Base-by-base conservation (phyloP, 2,888 invertebrate species). In the Siphlonurus alternatus region DNA sequence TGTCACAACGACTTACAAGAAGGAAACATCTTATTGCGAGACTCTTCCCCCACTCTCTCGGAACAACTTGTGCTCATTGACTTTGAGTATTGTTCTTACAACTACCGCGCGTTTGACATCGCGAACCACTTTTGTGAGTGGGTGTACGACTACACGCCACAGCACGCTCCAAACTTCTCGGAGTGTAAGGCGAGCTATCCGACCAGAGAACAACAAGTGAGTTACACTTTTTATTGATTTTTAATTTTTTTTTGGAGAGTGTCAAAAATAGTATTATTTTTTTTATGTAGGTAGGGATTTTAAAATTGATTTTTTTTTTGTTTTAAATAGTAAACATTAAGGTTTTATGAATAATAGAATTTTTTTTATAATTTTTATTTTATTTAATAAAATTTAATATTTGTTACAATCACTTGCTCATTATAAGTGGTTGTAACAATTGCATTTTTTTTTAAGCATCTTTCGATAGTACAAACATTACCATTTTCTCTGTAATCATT, bases 1-100 rank as follows among this genome's bases (percentile, higher is more conserved):
- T 93, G 93, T 70, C 96, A 96, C 75, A 96, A 96, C 74, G 96
- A 96, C 72, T 80, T 95, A 78, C 95, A 96, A 74, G 94, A 94
- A 79, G 95, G 92, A 76, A 82, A 84, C 73, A 84, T 85, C 69
- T 74, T 85, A n/a, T 72, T 83, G 66, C 76, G 25, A 10, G 53
- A 2, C 2, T n/a, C 10, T 2, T 51, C 5, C 7, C 51, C 23
- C 1, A 25, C 62, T 25, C 78, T 74, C 64, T 70, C 72, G 18
- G 78, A 84, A 0, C 82, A 83, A 67, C 76, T 93, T 38, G 87
- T 89, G 19, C 79, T 93, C 25, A 93, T 92, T 71, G 96, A 96
- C 74, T 96, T 92, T 74, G 95, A 96, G 76, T 96, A 95, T 73
- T 94, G 94, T 75, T 90, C 94, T 0, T 96, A 96, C 76, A 95